Evolutionary conservation across 2,888 invertebrate species (phyloP), one percentile per base, ranked within the genome.

Genomic region (Flabesymbios commensalis): DNA sequence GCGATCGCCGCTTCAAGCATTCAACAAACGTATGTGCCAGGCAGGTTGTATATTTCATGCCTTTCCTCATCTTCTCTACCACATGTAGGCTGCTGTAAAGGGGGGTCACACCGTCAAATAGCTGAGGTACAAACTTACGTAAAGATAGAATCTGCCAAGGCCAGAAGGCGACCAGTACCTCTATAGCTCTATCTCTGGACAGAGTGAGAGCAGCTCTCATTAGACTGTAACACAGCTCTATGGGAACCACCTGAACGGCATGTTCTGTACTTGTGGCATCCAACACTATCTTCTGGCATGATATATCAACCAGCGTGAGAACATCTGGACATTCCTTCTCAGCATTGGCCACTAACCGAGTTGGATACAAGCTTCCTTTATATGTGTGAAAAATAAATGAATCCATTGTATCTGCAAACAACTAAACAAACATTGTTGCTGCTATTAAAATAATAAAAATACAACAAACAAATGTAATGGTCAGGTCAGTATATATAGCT

Each of bases 1-100:
- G 68, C 17, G 69, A 49, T 33, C 65, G 59, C 48, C 73, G 72
- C 61, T 78, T 78, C 28, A 79, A 62, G 31, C 75, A 72, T 52
- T 79, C 76, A 31, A 78, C 67, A 54, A 79, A 79, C 26, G 76
- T 75, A 63, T 79, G 78, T 3, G 75, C 75, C 29, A 80, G 64
- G 54, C 74, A 72, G 7, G 79, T 79, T 2, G 80, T 79, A 61
- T 76, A 78, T 52, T 77, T 72, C 53, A 80, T 68, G 3, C 76
- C 76, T 41, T 70, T 64, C 39, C 71, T 56, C 29, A 75, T 75
- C 22, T 73, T 66, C 29, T 75, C 71, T 2, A 66, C 64, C 51
- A 75, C 65, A 42, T 76, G 72, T 1, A 31, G 22, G 5, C 65
- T 59, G 57, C 73, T 71, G 64, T 76, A 74, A 22, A 79, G 64